Base-by-base conservation (phyloP, 1,140 invertebrate genomes). In the Capitella teleta region DNA sequence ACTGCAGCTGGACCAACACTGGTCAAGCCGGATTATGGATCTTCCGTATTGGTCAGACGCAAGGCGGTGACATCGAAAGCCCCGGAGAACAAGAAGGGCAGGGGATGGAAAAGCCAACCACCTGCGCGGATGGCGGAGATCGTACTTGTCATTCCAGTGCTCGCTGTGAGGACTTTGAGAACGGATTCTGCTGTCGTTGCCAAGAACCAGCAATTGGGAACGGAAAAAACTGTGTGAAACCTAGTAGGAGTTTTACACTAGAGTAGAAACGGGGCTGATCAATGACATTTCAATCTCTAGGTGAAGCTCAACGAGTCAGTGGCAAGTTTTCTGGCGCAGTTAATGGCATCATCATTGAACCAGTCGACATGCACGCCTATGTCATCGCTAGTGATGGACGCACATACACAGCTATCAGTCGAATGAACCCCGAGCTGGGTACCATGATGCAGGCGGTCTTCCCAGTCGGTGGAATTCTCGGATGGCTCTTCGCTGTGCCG, bases 401-500 rank as follows among this genome's bases (percentile, higher is more conserved):
- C 51, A 82, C 83, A 2, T 97, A 95, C 63, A 94, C 88, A 0
- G 91, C 91, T 5, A 75, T 96, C 16, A 88, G 87, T 2, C 80
- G 82, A 45, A 75, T 91, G 2, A 82, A 82, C 0, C 67, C 77
- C 14, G 69, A 75, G 16, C 74, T 92, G 26, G 91, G 87, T 0
- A 78, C 77, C 16, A 81, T 84, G 59, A 74, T 93, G 54, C 86
- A 91, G 64, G 76, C 86, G 18, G 72, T 93, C 0, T 80, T 82
- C 51, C 78, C 84, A 4, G 66, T 96, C 3, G 87, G 86, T 3
- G 78, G 79, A 18, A 78, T 86, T 1, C 82, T 94, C 42, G 88
- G 87, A 8, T 97, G 90, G 87, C 69, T 96, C 0, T 96, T 96
- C 68, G 88, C 92, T 5, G 84, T 84, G 60, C 80, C 84, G 1